Conservation (phyloP, 2,888 invertebrate genomes). For the Rhagonycha fulva region DNA sequence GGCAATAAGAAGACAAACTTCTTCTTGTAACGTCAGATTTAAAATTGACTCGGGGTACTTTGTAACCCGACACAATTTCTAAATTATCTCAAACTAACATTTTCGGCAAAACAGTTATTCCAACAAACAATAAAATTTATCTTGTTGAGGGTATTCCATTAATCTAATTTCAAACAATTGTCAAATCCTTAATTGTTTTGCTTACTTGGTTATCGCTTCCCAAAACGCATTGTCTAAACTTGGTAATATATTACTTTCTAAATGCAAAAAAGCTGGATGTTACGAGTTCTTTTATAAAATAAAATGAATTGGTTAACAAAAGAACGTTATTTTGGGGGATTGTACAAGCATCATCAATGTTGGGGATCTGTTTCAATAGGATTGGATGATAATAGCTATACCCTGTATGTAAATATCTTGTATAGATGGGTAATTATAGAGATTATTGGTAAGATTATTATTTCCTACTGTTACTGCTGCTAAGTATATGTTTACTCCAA, state of each 20-base stretch:
- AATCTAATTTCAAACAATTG: background rate
- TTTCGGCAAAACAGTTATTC: background rate
- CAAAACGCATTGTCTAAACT: background rate
- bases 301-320: background rate
- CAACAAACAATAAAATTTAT: background rate
- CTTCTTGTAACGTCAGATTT: slow-evolving; percentile 15
- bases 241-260: background rate
- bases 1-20: slow-evolving; percentile 14
- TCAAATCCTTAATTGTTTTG: background rate
- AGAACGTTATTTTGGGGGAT: background rate
- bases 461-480: background rate
- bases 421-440: background rate
- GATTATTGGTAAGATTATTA: background rate
- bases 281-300: background rate
- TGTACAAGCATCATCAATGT: background rate
- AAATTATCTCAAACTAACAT: background rate
- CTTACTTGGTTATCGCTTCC: background rate
- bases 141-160: background rate
- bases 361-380: background rate
- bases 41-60: slow-evolving; percentile 10
- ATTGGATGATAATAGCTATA: background rate
- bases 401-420: background rate
- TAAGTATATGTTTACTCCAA: background rate
- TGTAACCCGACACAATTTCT: background rate
- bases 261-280: background rate